Base-by-base conservation (phyloP, 1,140 invertebrate species). In the Drosophila persimilis region DNA sequence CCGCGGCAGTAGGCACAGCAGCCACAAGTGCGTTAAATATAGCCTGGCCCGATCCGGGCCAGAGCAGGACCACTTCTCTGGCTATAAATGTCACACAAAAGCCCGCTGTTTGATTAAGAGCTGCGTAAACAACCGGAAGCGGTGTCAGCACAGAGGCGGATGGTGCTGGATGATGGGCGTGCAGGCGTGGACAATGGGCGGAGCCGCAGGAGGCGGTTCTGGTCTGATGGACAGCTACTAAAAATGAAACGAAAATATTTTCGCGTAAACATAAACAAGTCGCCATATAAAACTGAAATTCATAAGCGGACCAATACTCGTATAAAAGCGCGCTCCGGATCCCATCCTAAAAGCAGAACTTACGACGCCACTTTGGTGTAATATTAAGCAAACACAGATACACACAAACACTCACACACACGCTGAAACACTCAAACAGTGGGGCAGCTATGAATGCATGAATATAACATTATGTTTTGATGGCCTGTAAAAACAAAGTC, bases 181-280 rank as follows among this genome's bases (percentile, higher is more conserved):
- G 29, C 29, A 31, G 9, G 31, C 31, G 20, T 39, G 29, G 20
- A 13, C 47, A 13, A 8, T 17, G 46, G 22, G 50, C 35, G 24
- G 35, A 41, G n/a, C 9, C 13, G 3, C 13, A 24, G 7, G 22
- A 15, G 41, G 3, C 1, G 8, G 8, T 17, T 22, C 13, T 29
- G 15, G 50, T 20, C 29, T 15, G 13, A 8, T 60, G 26, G 20
- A 53, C 20, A 13, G 56, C 48, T 51, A 77, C 65, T 85, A 80
- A 80, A 85, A 80, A 86, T 85, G 81, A 86, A 85, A 77, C 47
- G 47, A 72, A 85, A 80, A 85, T 81, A 80, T 84, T 73, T 73
- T 80, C 64, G 80, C 61, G 77, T 80, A 80, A 86, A 80, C 81
- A 86, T 74, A 66, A 74, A 75, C 61, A 77, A 65, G 62, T 67